Base-by-base conservation (phyloP, 2,888 invertebrate species). In the Eupithecia vulgata region DNA sequence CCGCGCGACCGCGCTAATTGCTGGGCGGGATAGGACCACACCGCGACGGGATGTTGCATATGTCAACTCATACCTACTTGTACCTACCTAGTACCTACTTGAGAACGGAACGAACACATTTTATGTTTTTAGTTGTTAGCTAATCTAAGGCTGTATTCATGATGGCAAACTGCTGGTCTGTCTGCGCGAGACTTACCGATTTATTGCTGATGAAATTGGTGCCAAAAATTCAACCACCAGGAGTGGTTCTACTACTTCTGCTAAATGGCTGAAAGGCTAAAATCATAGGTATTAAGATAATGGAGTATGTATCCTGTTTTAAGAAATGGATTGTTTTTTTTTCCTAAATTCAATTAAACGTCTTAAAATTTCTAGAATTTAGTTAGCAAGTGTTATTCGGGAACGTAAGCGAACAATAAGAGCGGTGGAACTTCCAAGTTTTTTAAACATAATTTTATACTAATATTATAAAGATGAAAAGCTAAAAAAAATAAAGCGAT, bases 1-100 rank as follows among this genome's bases (percentile, higher is more conserved):
- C 83, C 83, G 81, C 81, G 85, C 83, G 86, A 83, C 85, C 84
- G 82, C 87, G 92, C 89, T 94, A 94, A 94, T 94, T 92, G 92
- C 87, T 87, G 80, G 84, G 88, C 88, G 89, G 84, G 85, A 66
- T 52, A 40, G 70, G 91, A 91, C 91, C 88, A 88, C 88, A 87
- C 87, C 80, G 69, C 52, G 84, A 82, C 85, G 86, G 90, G 91
- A 91, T 88, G 87, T 88, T 80, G 82, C 85, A 84, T 83, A 80
- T 81, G 85, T 84, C 83, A 81, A 83, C 81, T 81, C 76, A 76
- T 79, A 80, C 81, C 62, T 64, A 64, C 62, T 62, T 61, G 61
- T 48, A 48, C 52, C 52, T 52, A 52, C 21, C 12, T 10, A 12
- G 37, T 21, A 52, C 52, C 12, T 57, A 57, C 57, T 82, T 79